phyloP scores from a whole-genome alignment of 1,140 invertebrate genomes.

The Pseudomyrmex gracilis region DNA sequence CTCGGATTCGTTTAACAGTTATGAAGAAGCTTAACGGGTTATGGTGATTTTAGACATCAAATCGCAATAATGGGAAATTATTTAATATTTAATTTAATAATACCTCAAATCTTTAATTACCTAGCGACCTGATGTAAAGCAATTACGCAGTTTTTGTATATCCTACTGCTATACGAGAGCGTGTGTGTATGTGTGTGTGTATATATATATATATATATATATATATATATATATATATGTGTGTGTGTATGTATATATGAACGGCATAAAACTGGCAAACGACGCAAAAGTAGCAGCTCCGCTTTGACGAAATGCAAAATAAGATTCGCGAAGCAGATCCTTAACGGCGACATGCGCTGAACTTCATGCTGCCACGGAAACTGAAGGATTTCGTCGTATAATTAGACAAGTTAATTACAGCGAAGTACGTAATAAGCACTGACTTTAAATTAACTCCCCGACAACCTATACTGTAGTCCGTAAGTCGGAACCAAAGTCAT shows the following conservation, averaged over 20 bases:
- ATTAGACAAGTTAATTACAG: constrained; percentile 64
- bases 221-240: too few species aligned
- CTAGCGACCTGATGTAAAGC: too few species aligned
- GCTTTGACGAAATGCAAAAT: constrained; percentile 51
- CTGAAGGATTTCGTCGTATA: constrained; percentile 58
- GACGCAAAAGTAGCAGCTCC: constrained; percentile 19
- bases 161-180: too few species aligned
- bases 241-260: too few species aligned
- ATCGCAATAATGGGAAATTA: not conserved
- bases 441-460: constrained; percentile 63
- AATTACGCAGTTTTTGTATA: too few species aligned
- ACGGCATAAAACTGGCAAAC: not conserved
- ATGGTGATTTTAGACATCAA: constrained; percentile 1
- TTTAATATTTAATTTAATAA: constrained; percentile 9
- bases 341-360: constrained; percentile 27
- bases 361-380: constrained; percentile 44
- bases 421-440: constrained; percentile 50
- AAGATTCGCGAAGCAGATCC: constrained; percentile 49
- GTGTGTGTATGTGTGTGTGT: too few species aligned
- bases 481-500: constrained; percentile 12
- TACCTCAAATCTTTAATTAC: not conserved
- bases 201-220: too few species aligned
- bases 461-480: constrained; percentile 17
- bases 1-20: constrained; percentile 28
- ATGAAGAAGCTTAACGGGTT: constrained; percentile 30